A percentile compares a stretch with the other conserved stretches of the same genome.
phyloP scores from a whole-genome alignment of 92 coral and sea anemone genomes.

The Bergia puertoricense region DNA sequence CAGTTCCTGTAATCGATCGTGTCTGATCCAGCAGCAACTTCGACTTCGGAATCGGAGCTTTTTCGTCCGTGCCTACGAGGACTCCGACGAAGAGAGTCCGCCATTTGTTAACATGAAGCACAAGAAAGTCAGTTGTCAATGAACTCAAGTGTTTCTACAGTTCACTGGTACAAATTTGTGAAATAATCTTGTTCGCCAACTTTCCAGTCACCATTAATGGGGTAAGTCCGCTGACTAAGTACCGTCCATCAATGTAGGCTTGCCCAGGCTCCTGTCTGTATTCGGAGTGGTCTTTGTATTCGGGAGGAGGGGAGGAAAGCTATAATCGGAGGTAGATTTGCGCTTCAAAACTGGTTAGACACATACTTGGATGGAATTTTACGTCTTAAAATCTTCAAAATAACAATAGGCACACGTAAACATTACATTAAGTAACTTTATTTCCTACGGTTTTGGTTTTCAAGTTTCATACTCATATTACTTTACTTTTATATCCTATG shows the following conservation, averaged over 20 bases:
- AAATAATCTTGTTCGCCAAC: not conserved
- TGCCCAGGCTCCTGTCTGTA: not conserved
- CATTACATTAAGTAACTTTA: too few species aligned
- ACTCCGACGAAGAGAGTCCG: conserved; percentile 72
- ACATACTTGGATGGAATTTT: too few species aligned
- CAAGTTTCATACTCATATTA: too few species aligned
- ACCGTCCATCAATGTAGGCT: not conserved
- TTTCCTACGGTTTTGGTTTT: too few species aligned
- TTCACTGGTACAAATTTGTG: not conserved
- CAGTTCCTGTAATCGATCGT: conserved; percentile 53
- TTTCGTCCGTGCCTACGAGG: conserved; percentile 75
- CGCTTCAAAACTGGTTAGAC: too few species aligned
- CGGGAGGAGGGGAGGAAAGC: too few species aligned
- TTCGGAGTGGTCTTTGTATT: too few species aligned
- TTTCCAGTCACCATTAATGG: conserved; percentile 3
- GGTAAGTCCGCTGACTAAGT: conserved; percentile 36
- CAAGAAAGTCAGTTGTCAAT: not conserved
- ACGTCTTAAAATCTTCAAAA: too few species aligned
- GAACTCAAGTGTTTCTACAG: not conserved
- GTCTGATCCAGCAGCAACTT: conserved; percentile 33
- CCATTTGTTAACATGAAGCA: conserved; percentile 55
- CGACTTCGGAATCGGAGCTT: conserved; percentile 64
- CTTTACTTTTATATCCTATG: too few species aligned
- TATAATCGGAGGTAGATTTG: too few species aligned
- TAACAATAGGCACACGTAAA: too few species aligned